Base-by-base conservation (phyloP, 1,140 invertebrate genomes). In the Tachypleus tridentatus region DNA sequence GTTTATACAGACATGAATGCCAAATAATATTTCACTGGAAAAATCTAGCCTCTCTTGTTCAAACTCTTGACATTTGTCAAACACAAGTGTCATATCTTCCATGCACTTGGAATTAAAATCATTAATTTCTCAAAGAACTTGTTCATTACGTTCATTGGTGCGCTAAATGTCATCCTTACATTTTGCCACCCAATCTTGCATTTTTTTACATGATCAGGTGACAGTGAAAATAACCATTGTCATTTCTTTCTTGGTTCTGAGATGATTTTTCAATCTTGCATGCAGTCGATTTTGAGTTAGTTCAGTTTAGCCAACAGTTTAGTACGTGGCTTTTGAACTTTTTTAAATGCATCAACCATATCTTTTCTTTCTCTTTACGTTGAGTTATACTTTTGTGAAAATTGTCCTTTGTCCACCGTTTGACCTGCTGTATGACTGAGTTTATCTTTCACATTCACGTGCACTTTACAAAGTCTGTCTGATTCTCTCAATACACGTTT, bases 21-120 rank as follows among this genome's bases (percentile, higher is more conserved):
- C 86, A 78, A 95, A 97, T 61, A 98, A 82, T 64, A 90, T 87
- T 51, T 94, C 88, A 79, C 97, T 97, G 79, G 97, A 96, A 80
- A 97, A 97, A 65, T 86, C 84, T 66, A 98, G 82, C 74, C 96
- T 80, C 74, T 91, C 87, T 65, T 88, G 87, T 78, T 98, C 96
- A 84, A 95, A 91, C 75, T 92, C 87, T 82, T 98, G 94, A 79
- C 93, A 97, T 78, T 92, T 90, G 70, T 95, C 88, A 78, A 96
- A 98, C 11, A 98, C 94, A 67, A 87, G 85, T 50, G 86, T 87
- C 89, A 96, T 95, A 77, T 93, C 91, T 76, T 94, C 91, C 82
- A 98, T 95, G 76, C 98, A 98, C 74, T 94, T 94, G 6, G 93
- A 87, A 82, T 98, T 98, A 77, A 95, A 94, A 68, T 85, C 84